These are phyloP conservation scores for Lycaon pictus DNA, from an alignment of 2,113 vertebrate genomes.

Conservation along the genomic window DNA sequence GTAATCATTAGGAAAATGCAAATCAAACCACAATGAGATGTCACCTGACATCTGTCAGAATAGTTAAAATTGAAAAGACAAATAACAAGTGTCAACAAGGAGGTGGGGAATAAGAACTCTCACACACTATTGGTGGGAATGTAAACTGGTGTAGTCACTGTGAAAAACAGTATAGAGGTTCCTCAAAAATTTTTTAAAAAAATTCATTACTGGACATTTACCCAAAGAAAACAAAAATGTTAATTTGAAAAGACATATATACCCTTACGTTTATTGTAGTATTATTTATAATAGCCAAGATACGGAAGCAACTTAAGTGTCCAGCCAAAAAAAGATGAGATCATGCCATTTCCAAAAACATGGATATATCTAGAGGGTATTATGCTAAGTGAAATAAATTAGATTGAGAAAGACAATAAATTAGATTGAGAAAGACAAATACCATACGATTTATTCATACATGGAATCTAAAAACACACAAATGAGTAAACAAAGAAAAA, in stretches of 20 bases:
- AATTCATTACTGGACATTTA: background rate
- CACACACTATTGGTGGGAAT: background rate
- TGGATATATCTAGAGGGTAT: background rate
- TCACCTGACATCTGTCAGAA: background rate
- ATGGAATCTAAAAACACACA: background rate
- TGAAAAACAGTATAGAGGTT: background rate
- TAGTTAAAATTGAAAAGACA: background rate
- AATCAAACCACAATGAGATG: background rate
- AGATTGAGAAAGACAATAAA: background rate
- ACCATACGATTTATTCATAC: background rate
- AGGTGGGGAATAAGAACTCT: background rate
- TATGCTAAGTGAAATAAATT: background rate
- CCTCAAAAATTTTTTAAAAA: background rate
- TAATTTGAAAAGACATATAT: background rate
- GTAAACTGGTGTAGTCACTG: background rate
- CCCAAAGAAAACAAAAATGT: background rate
- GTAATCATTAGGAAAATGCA: background rate
- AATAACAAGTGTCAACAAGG: background rate
- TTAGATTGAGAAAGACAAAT: background rate
- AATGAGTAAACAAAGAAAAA: background rate
- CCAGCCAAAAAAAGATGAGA: background rate
- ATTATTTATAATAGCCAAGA: background rate
- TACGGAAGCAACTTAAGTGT: background rate
- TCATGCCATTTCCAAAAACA: background rate
- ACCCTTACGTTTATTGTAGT: background rate